Percentiles rank a stretch among this genome's conserved stretches.
phyloP scores from a whole-genome alignment of 1,140 invertebrate genomes.

The Euwallacea similis region DNA sequence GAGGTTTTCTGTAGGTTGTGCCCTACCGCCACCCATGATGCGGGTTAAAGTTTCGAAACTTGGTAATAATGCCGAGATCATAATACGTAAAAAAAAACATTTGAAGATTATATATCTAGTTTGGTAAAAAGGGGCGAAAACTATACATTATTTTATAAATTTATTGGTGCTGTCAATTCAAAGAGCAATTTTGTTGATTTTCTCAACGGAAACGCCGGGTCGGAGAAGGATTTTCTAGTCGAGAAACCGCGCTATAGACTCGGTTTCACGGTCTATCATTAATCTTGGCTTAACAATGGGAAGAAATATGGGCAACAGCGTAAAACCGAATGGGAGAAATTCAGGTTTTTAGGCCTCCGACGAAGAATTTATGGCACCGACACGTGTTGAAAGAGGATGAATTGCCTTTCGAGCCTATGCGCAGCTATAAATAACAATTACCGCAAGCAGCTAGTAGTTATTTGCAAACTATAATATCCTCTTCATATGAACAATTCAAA shows the following conservation, averaged over 20 bases:
- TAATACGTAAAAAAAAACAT: too few species aligned
- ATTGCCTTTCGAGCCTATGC: not conserved
- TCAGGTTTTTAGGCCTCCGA: conserved; percentile 26
- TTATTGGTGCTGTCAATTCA: conserved; percentile 30
- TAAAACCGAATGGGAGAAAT: conserved; percentile 20
- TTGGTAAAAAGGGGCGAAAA: not conserved
- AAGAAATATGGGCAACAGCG: conserved; percentile 32
- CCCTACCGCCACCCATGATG: too few species aligned
- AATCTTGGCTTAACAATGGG: conserved; percentile 35
- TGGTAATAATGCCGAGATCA: too few species aligned
- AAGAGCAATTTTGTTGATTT: conserved; percentile 34
- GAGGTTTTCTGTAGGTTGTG: too few species aligned
- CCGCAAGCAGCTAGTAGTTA: too few species aligned
- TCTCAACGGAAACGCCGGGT: conserved; percentile 24
- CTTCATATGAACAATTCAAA: too few species aligned
- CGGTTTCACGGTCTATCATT: conserved; percentile 32
- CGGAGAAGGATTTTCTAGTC: conserved; percentile 35
- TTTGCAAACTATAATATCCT: too few species aligned
- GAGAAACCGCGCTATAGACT: conserved; percentile 30
- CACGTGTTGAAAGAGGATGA: conserved; percentile 10
- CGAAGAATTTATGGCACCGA: conserved; percentile 17
- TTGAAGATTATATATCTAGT: too few species aligned
- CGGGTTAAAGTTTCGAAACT: too few species aligned
- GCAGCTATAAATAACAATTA: not conserved
- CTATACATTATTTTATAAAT: conserved; percentile 21